Base-by-base conservation (phyloP, 1,140 invertebrate species). In the Ephestia elutella region DNA sequence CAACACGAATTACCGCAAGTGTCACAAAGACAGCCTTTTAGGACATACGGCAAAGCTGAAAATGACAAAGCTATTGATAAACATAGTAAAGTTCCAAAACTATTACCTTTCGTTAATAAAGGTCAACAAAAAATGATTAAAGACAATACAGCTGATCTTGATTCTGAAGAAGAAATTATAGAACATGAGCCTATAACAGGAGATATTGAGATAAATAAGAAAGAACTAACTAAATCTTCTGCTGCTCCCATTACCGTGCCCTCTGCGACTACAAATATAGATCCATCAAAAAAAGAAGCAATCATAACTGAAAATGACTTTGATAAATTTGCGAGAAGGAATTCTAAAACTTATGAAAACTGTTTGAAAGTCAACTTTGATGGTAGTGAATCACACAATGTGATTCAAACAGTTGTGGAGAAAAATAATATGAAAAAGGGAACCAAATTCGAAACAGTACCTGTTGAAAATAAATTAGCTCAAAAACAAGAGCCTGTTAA, bases 221-320 rank as follows among this genome's bases (percentile, higher is more conserved):
- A 79, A 50, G 62, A 49, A 54, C 21, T 71, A 60, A 28, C 54
- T 63, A 51, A 67, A 55, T 56, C 63, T 60, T 20, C 59, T 18
- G 35, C 72, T 50, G 15, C 44, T 13, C 56, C 60, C 15, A 18
- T 62, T 28, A 17, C 49, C 4, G 35, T 15, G 59, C 54, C 30
- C 11, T 8, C 28, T 55, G n/a, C 35, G 55, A 70, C 30, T 50
- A 30, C 51, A 18, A 68, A 63, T 59, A 51, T 67, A 20, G 76
- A 75, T 54, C 50, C 54, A 11, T 28, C 62, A 51, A 77, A 71
- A 62, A 78, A 75, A 59, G 82, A 86, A 56, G 50, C 69, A 19
- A 78, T 87, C 44, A 88, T 88, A 49, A 87, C 82, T 30, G 87
- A 89, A 75, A 86, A 80, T 55, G 87, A 89, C 64, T 89, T 89